Conservation (phyloP, 2,113 vertebrate genomes). For the Rhinolophus ferrumequinum region DNA sequence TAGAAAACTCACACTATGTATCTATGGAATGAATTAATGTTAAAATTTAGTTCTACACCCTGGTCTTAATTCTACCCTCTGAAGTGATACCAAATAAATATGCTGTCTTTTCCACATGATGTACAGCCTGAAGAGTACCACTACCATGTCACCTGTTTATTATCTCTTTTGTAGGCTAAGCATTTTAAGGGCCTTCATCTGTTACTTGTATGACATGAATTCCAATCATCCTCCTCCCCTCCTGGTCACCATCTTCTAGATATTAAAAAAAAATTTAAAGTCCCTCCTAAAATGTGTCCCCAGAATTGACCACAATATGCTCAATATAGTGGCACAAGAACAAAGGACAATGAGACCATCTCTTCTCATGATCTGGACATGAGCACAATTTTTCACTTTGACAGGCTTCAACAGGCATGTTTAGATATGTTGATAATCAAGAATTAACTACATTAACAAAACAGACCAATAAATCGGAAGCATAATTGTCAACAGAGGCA, state of each 20-base stretch:
- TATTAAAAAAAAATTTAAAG: background rate
- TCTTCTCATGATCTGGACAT: background rate
- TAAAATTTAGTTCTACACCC: background rate
- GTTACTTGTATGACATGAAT: conserved; percentile 25
- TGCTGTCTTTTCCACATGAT: background rate
- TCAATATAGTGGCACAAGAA: background rate
- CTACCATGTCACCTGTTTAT: background rate
- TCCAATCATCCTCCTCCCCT: background rate
- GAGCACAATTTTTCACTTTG: conserved; percentile 29
- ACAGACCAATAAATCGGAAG: conserved; percentile 33
- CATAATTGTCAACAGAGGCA: conserved; percentile 28
- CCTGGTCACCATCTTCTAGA: conserved; percentile 10
- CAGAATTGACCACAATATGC: background rate
- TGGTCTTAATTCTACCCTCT: background rate
- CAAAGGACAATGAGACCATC: background rate
- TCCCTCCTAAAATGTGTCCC: background rate
- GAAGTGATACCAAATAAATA: background rate
- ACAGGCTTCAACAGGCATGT: background rate
- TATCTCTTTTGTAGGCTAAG: background rate
- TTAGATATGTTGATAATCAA: background rate
- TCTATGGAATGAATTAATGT: background rate
- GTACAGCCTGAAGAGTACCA: background rate
- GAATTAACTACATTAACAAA: conserved; percentile 43
- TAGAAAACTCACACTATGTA: background rate
- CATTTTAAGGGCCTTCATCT: background rate